Percentiles rank a stretch among this genome's conserved stretches.
These are phyloP conservation scores for Turdus rufiventris DNA, from an alignment of 2,113 vertebrate genomes.

Conservation along the genomic window DNA sequence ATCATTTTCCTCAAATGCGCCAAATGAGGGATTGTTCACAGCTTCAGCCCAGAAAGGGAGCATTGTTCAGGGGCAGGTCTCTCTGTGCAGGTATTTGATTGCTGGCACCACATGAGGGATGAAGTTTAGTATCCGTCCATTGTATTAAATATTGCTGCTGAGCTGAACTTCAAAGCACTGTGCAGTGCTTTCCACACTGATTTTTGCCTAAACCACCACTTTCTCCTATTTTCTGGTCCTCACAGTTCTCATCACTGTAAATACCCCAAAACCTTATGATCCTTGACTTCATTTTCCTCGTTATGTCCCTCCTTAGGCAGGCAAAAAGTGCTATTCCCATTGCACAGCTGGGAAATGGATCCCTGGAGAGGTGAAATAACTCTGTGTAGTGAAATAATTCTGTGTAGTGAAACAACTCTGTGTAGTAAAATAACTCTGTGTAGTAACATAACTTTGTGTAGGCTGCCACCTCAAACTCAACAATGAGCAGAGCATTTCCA, in stretches of 20 bases:
- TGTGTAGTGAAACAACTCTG: background rate
- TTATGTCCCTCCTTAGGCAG: background rate
- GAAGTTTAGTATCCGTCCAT: background rate
- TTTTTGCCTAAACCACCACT: background rate
- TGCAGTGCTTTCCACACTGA: background rate
- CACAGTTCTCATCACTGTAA: background rate
- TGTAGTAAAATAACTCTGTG: no score
- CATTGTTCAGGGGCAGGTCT: background rate
- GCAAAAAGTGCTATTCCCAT: background rate
- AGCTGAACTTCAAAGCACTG: background rate
- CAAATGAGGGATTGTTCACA: background rate
- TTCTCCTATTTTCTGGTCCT: background rate
- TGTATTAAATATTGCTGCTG: background rate
- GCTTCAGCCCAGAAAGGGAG: background rate
- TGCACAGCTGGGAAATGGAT: background rate
- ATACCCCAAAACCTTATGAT: background rate
- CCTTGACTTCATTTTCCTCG: background rate
- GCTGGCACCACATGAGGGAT: background rate
- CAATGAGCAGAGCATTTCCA: background rate
- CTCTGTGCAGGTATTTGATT: background rate
- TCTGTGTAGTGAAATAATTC: no score
- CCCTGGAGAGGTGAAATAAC: background rate
- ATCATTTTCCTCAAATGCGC: background rate
- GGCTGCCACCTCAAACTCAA: background rate
- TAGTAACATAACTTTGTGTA: background rate